Base-by-base conservation (phyloP, 2,113 vertebrate species). In the Eptatretus burgeri region DNA sequence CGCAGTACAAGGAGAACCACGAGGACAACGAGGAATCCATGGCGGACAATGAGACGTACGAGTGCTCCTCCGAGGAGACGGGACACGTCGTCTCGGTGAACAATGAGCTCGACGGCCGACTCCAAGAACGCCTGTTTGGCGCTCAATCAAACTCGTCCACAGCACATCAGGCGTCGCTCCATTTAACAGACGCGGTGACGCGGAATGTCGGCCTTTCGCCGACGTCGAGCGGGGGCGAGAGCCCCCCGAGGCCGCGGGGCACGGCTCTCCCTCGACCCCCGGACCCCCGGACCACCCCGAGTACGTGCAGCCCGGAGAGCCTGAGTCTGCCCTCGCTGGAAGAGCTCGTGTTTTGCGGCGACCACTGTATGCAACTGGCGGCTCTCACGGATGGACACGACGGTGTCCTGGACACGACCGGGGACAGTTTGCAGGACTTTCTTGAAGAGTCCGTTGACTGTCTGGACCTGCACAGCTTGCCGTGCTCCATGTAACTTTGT, bases 81-180 rank as follows among this genome's bases (percentile, higher is more conserved):
- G 27, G 27, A 41, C 27, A 41, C 27, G 7, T 41, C 27, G 27
- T 41, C 27, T 75, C 76, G 64, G 76, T 76, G 50, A 78, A 74
- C 71, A 74, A 73, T 64, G 75, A 78, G 66, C 79, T 77, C 9
- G 79, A 80, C 16, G 80, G 81, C 66, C 80, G 83, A 68, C 75
- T 81, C 10, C 56, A 60, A 77, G 82, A 86, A 71, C 78, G 81
- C 73, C 77, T 78, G 65, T 85, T 82, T 71, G 73, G 78, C 75
- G 93, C 84, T 75, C 83, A 83, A 68, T 82, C 82, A 68, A 83
- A 86, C 72, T 77, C 79, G 66, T 77, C 81, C 71, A 78, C 78
- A 69, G 77, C 82, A 69, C 82, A 84, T 70, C 81, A 79, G 72
- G 74, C 78, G 27, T 3, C 27, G 3, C 27, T 41, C 27, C 27